Conservation (phyloP, 2,888 invertebrate species). For the Autographa pulchrina region DNA sequence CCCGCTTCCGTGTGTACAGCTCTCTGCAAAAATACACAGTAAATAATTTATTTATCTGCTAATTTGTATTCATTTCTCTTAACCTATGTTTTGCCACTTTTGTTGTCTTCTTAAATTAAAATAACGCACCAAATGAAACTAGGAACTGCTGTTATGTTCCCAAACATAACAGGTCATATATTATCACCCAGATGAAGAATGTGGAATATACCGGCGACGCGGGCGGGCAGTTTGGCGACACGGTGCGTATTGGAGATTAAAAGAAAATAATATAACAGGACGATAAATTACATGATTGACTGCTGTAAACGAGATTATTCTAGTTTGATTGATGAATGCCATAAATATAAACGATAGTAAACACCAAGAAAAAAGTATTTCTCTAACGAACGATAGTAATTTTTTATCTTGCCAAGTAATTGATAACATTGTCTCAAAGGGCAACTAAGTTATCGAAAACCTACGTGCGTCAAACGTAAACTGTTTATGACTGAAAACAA, state of each 20-base stretch:
- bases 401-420: slow-evolving; percentile 63
- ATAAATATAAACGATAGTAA: slow-evolving; percentile 40
- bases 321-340: slow-evolving; percentile 46
- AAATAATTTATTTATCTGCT: not conserved
- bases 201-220: too few relatives aligned
- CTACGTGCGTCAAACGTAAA: slow-evolving; percentile 62
- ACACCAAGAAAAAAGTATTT: slow-evolving; percentile 42
- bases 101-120: too few relatives aligned
- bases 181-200: too few relatives aligned
- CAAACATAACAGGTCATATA: too few relatives aligned
- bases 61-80: not conserved
- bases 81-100: too few relatives aligned
- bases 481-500: not conserved
- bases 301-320: slow-evolving; percentile 19
- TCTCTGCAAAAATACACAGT: slow-evolving; percentile 18
- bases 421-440: slow-evolving; percentile 74
- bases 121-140: too few relatives aligned
- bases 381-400: slow-evolving; percentile 45
- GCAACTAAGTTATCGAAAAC: slow-evolving; percentile 69
- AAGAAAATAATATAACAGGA: slow-evolving; percentile 14
- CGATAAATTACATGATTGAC: slow-evolving; percentile 35
- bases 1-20: slow-evolving; percentile 60
- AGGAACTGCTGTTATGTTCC: too few relatives aligned
- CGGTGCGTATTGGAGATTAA: slow-evolving; percentile 9
- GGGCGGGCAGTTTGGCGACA: too few relatives aligned